A percentile compares a stretch with the other conserved stretches of the same genome.
phyloP scores from a whole-genome alignment of 2,888 invertebrate species.

The Idaea aversata region DNA sequence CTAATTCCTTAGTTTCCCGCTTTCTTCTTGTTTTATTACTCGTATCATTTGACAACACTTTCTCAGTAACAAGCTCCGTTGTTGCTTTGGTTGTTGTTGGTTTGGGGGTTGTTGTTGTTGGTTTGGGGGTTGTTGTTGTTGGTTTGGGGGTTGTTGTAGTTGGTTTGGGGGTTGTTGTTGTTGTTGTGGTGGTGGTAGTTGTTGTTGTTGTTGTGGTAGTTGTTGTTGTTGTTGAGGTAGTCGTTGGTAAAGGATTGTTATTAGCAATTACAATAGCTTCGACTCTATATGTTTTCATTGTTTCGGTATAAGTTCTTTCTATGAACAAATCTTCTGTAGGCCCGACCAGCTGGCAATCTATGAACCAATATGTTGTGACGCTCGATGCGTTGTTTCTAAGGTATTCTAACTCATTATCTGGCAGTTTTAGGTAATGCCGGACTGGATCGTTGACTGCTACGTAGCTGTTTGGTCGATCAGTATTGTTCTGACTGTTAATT shows the following conservation, averaged over 20 bases:
- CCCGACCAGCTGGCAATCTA: slow-evolving; percentile 87
- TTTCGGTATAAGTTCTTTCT: slow-evolving; percentile 82
- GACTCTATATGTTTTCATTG: slow-evolving; percentile 81
- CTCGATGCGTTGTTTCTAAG: slow-evolving; percentile 69
- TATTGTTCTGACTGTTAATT: slow-evolving; percentile 82
- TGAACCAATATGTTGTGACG: slow-evolving; percentile 87
- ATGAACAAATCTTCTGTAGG: slow-evolving; percentile 82
- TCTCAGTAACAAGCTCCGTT: slow-evolving; percentile 25
- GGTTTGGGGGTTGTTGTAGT: slow-evolving; percentile 40
- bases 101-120: slow-evolving; percentile 27
- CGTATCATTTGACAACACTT: background rate
- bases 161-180: slow-evolving; percentile 46
- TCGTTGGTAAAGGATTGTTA: slow-evolving; percentile 80
- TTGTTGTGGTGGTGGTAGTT: slow-evolving; percentile 55
- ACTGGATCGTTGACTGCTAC: slow-evolving; percentile 83
- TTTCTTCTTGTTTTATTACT: slow-evolving; percentile 21
- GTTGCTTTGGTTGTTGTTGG: slow-evolving; percentile 33
- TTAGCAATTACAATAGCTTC: slow-evolving; percentile 87
- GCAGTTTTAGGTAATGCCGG: slow-evolving; percentile 79
- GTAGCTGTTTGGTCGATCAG: slow-evolving; percentile 76
- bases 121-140: slow-evolving; percentile 25
- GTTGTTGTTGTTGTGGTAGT: slow-evolving; percentile 69
- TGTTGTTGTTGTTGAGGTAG: slow-evolving; percentile 69
- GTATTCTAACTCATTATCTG: slow-evolving; percentile 81
- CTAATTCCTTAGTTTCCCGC: slow-evolving; percentile 39